Base-by-base conservation (phyloP, 92 coral and sea anemone species). In the Actinostola sp. region DNA sequence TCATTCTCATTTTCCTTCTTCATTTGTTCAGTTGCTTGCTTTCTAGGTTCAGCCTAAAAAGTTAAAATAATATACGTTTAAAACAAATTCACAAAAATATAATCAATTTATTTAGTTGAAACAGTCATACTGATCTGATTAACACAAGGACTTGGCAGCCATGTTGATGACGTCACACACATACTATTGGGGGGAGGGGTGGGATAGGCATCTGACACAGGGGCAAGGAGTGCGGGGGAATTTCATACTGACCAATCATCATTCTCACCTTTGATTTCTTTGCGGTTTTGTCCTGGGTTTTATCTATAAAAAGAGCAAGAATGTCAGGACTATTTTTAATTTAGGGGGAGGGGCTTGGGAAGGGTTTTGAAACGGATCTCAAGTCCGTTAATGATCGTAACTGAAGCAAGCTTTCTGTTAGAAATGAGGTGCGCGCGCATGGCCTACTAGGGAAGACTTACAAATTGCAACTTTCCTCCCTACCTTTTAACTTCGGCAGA, bases 401-500 rank as follows among this genome's bases (percentile, higher is more conserved):
- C 8, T 14, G 14, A 39, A 39, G 14, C 14, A 39, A 39, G 7
- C 45, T 39, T 39, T 39, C n/a, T n/a, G n/a, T n/a, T n/a, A n/a
- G n/a, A 39, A 39, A 39, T 7, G 21, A 48, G 19, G 3, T 13
- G 19, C 54, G 19, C 3, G 3, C 5, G 21, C 3, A n/a, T 14
- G 3, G 31, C 20, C 26, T 53, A 53, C n/a, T n/a, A n/a, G n/a
- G n/a, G n/a, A n/a, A n/a, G n/a, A n/a, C n/a, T n/a, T n/a, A n/a
- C n/a, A n/a, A n/a, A n/a, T n/a, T n/a, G n/a, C n/a, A n/a, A n/a
- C n/a, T n/a, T n/a, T n/a, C 9, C 25, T 14, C 63, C 72, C 71
- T 72, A 93, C 98, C 93, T 93, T 91, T 93, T 62, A 93, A 72
- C 62, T 91, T 85, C 68, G 94, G 93, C 76, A 93, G 79, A 42